These are phyloP conservation scores for Lophochroa leadbeateri DNA, from an alignment of 2,113 vertebrate species.

Conservation along the genomic window DNA sequence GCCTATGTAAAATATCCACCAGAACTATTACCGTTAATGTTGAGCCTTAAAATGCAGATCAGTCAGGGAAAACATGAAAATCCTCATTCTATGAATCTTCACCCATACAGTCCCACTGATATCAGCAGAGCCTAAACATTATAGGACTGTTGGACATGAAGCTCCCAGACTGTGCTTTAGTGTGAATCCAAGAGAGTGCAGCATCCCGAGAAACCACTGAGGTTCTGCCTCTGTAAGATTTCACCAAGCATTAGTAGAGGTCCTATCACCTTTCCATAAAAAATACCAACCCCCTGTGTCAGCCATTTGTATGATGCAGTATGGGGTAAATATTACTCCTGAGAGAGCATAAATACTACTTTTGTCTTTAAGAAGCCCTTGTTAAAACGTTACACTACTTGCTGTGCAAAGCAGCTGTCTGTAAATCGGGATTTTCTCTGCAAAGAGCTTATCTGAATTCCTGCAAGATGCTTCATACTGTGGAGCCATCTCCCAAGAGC, in stretches of 20 bases:
- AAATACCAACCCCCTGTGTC: not conserved
- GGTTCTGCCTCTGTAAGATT: not conserved
- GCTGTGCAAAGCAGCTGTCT: not conserved
- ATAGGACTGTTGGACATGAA: not conserved
- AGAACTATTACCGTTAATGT: rapidly evolving
- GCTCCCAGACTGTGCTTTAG: not conserved
- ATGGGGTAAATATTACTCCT: not conserved
- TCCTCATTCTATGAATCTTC: not conserved
- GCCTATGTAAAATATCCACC: not conserved
- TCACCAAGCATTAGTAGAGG: not conserved
- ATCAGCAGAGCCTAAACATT: not conserved
- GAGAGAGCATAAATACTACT: not conserved
- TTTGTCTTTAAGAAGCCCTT: not conserved
- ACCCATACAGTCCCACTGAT: not conserved
- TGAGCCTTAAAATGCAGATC: not conserved
- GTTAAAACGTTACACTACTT: not conserved
- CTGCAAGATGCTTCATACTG: not conserved
- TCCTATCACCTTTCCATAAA: not conserved
- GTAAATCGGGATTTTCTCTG: not conserved
- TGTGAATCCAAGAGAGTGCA: rapidly evolving
- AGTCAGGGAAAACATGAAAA: not conserved
- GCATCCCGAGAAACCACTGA: not conserved
- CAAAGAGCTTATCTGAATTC: not conserved
- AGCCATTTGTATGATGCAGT: not conserved
- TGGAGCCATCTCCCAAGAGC: not conserved